phyloP scores from a whole-genome alignment of 2,113 vertebrate genomes.

The Paracyprichromis sp. region DNA sequence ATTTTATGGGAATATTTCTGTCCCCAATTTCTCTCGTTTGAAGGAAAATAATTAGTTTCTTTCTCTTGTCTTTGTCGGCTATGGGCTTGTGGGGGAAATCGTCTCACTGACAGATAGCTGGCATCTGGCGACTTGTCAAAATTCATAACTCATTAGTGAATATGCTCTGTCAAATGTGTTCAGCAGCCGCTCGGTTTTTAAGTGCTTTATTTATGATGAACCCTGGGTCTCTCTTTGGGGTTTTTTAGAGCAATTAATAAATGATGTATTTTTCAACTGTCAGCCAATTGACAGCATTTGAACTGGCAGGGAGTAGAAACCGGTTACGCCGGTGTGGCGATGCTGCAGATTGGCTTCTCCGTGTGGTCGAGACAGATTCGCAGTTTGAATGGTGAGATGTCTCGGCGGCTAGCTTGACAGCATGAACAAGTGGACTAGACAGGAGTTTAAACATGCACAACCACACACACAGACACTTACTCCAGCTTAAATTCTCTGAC shows the following conservation, averaged over 20 bases:
- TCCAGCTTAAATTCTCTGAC: not conserved
- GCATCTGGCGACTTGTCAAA: constrained; percentile 34
- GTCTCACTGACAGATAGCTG: constrained; percentile 39
- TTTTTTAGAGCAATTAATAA: constrained; percentile 66
- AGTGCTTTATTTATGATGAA: constrained; percentile 53
- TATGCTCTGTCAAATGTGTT: constrained; percentile 33
- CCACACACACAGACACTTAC: not conserved
- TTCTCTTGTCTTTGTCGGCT: not conserved
- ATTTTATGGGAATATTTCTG: not conserved
- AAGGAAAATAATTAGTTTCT: not conserved
- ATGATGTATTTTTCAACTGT: constrained; percentile 52
- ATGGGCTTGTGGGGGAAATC: not conserved
- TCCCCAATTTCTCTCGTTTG: not conserved
- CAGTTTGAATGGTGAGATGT: constrained; percentile 10
- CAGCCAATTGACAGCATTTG: constrained; percentile 58
- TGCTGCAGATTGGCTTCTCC: constrained; percentile 9
- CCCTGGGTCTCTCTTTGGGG: constrained; percentile 40
- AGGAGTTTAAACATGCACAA: constrained; percentile 7
- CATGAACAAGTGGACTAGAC: constrained; percentile 5
- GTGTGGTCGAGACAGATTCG: constrained; percentile 29
- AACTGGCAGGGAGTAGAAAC: constrained; percentile 42
- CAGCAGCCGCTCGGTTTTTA: constrained; percentile 35
- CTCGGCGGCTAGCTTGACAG: not conserved
- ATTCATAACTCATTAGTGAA: constrained; percentile 35
- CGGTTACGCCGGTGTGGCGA: not conserved